phyloP scores from a whole-genome alignment of 2,888 invertebrate genomes.

The Drosophila parthenogenetica region DNA sequence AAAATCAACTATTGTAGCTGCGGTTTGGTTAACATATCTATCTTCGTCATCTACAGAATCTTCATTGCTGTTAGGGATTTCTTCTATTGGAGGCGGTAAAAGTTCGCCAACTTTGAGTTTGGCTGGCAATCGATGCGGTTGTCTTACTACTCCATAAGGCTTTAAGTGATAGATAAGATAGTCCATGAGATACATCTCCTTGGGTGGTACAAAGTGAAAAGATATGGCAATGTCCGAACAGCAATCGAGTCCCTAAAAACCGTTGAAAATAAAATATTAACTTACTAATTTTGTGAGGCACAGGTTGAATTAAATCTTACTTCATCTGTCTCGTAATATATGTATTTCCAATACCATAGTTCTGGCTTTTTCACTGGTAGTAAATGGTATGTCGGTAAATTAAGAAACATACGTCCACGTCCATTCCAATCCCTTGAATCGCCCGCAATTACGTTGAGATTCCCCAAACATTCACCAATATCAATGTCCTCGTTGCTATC shows the following conservation, averaged over 20 bases:
- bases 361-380: conserved; percentile 91
- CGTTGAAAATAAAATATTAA: too few relatives aligned
- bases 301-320: too few relatives aligned
- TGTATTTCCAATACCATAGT: conserved; percentile 98
- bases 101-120: conserved; percentile 51
- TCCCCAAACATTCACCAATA: conserved; percentile 90
- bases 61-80: conserved; percentile 25
- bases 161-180: conserved; percentile 96
- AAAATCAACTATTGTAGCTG: not conserved
- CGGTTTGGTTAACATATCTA: not conserved
- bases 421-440: too few relatives aligned
- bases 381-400: conserved; percentile 95
- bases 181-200: conserved; percentile 97
- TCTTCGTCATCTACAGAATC: conserved; percentile 34
- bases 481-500: conserved; percentile 76
- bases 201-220: conserved; percentile 95
- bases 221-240: conserved; percentile 97
- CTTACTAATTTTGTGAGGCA: too few relatives aligned
- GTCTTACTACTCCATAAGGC: conserved; percentile 87
- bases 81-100: conserved; percentile 33
- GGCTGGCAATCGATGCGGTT: conserved; percentile 52
- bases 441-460: conserved; percentile 93
- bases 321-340: conserved; percentile 94
- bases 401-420: too few relatives aligned
- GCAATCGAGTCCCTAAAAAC: conserved; percentile 85